Evolutionary conservation across 2,888 invertebrate genomes (phyloP).

Genomic region (Tetranychus piercei): DNA sequence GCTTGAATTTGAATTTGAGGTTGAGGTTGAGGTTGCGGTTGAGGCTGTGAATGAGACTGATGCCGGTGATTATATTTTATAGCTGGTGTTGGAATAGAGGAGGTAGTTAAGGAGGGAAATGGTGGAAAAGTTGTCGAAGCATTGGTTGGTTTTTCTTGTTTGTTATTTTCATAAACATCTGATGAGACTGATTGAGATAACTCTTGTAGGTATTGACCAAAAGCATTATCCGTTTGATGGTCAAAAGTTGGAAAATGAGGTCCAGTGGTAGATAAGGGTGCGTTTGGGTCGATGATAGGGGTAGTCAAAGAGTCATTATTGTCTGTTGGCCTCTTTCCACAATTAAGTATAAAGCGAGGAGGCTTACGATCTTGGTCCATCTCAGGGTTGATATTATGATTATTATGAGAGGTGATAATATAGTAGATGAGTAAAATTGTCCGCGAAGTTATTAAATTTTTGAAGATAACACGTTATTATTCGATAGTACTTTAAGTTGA

Average conservation of each 20-base stretch:
- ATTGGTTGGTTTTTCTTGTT: background rate
- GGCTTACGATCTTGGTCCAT: background rate
- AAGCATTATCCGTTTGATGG: background rate
- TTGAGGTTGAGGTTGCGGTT: background rate
- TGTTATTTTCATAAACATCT: background rate
- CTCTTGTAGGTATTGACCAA: background rate
- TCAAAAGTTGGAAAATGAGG: background rate
- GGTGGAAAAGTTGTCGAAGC: background rate
- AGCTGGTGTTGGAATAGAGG: background rate
- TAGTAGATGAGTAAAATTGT: background rate
- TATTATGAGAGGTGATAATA: background rate
- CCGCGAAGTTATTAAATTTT: background rate
- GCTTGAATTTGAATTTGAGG: background rate
- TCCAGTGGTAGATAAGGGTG: background rate
- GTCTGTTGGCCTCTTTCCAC: background rate
- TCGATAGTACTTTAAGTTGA: background rate
- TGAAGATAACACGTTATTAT: background rate
- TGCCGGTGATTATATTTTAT: background rate
- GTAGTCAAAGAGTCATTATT: background rate
- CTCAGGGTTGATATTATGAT: background rate
- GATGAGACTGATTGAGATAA: background rate
- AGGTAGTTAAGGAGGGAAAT: background rate
- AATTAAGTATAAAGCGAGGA: background rate
- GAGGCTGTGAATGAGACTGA: background rate
- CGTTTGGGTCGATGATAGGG: background rate